Evolutionary conservation across 1,140 invertebrate genomes (phyloP), one percentile per base, ranked within the genome.

Genomic region (Drepana arcuata): DNA sequence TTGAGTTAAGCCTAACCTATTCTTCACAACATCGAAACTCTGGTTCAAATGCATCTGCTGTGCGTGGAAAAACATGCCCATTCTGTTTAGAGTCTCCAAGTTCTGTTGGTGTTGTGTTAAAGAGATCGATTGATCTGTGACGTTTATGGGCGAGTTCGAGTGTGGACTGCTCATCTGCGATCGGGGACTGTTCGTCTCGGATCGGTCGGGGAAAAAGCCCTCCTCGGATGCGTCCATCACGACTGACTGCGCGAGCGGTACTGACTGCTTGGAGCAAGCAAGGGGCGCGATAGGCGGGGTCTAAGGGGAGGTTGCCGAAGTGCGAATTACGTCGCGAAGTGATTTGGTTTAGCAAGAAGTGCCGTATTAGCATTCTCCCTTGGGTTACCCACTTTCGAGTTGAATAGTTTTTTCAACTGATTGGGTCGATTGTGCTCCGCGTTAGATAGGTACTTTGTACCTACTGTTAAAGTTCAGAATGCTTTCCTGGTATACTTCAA

Each of bases 321-420:
- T 79, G 74, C 70, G 69, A 79, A 68, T 79, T 78, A 73, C 71
- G 68, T 75, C 70, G 73, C 70, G 71, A 74, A 73, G 68, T 71
- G 72, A 77, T 80, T 78, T 75, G 70, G 71, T 75, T 77, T 71
- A 62, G 65, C 68, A 62, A 70, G 65, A 59, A 61, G 60, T 51
- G 53, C 49, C 56, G 50, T 71, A 79, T 79, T 79, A 79, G 73
- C 77, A 81, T 81, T 78, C 61, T 59, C 67, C 71, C 71, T 66
- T 58, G 42, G 51, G 57, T 56, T 54, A 52, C 65, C 57, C 63
- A 65, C 56, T 49, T 56, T 65, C 53, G 48, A 51, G 61, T 55
- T 70, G 69, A 64, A 75, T 77, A 74, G 72, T 79, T 71, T 75
- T 75, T 62, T 71, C 66, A 54, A 63, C 51, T 81, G 73, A 81